Base-by-base conservation (phyloP, 1,140 invertebrate species). In the Scaptomyza hsui region DNA sequence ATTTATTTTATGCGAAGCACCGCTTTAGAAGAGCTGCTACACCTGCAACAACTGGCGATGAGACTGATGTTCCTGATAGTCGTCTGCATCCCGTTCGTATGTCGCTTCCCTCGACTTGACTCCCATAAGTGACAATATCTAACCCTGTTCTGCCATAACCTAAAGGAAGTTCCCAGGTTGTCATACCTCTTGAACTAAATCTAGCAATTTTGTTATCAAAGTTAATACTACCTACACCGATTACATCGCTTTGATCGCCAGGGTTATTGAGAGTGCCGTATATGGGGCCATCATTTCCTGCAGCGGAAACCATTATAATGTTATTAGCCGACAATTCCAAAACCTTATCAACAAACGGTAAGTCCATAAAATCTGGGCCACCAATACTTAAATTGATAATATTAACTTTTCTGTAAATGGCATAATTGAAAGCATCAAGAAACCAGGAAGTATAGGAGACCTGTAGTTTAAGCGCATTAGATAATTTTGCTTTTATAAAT, bases 381-480 rank as follows among this genome's bases (percentile, higher is more conserved):
- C 98, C 98, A 83, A 99, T 99, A 91, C 97, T 99, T 12, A 99
- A 93, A 93, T 99, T 99, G 0, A 99, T 92, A 9, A 99, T 95
- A 89, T 98, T 95, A 12, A 99, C 96, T 91, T 98, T 98, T 75
- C 97, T 96, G 88, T 98, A 94, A 72, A 99, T 99, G 0, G 98
- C 98, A 93, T 99, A 99, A 92, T 99, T 99, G 90, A 99, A 99
- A 10, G 98, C 98, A 93, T 99, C 98, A 35, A 99, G 92, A 92
- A 99, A 99, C 98, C 98, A 99, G 1, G 97, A 98, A 3, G 98
- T 99, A 85, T 99, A 99, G 0, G 98, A 99, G 0, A 98, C 97
- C 89, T 90, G 47, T 16, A 78, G 24, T 55, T 29, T 37, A 2
- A 39, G 32, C 26, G n/a, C n/a, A 41, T 56, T 49, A 15, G 13